Evolutionary conservation across 1,140 invertebrate species (phyloP), one percentile per base, ranked within the genome.

Genomic region (Pogonognathellus flavescens): DNA sequence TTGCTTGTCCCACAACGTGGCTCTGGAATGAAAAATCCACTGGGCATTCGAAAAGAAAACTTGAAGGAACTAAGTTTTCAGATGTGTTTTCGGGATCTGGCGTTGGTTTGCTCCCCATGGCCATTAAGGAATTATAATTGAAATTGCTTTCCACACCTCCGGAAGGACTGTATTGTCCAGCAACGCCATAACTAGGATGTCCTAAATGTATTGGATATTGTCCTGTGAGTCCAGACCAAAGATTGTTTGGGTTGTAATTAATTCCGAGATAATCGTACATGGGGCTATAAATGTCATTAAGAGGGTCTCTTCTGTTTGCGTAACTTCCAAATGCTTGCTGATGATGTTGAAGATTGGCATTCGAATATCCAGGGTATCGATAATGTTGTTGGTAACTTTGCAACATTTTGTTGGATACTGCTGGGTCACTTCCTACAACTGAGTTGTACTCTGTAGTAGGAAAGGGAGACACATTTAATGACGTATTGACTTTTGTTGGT

Each of bases 121-220:
- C 66, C 66, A 62, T 62, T 3, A 49, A 5, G 31, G 41, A 31
- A 8, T 5, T 5, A 50, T 76, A 49, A 10, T 76, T 50, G 16
- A 49, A 76, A 76, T 76, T 76, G n/a, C n/a, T 31, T 0, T 10
- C 1, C 5, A 76, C 5, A 4, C 70, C 70, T 76, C 70, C 70
- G 9, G 70, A 76, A 16, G 70, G 70, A 9, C 0, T 49, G 41
- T 76, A 76, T 18, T 76, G 70, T 50, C 70, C 70, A 10, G n/a
- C 13, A 50, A 76, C 31, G 16, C 70, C 70, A n/a, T 49, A 76
- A 49, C 70, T 76, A 16, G 70, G 70, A 13, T 76, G 70, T 49
- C 70, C 70, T 5, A 25, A 14, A 25, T 20, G 9, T 0, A 13
- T 31, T 4, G 6, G 1, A 13, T 66, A 25, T 13, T 76, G 70